Percentiles rank a stretch among this genome's conserved stretches.
Evolutionary conservation across 2,113 vertebrate genomes (phyloP).

Genomic region (Ailuropoda melanoleuca): DNA sequence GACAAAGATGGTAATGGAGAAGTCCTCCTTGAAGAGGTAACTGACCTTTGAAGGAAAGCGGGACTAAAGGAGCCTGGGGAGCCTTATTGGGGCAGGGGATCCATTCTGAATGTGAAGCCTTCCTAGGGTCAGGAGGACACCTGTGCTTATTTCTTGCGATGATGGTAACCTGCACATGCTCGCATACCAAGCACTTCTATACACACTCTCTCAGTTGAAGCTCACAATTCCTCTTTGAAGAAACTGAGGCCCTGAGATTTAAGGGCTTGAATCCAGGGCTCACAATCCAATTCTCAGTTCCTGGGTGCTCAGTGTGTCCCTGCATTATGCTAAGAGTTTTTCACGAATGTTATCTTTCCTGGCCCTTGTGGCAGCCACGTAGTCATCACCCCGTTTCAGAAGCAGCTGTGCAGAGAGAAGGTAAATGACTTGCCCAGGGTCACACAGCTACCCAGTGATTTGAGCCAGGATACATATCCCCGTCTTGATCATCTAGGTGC

Average conservation of each 20-base stretch:
- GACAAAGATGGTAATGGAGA: conserved; percentile 90
- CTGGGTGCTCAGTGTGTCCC: fast-evolving
- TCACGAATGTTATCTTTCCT: neutral
- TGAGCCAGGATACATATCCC: neutral
- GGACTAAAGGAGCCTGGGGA: neutral
- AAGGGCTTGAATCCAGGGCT: neutral
- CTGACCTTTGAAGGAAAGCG: neutral
- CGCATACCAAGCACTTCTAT: neutral
- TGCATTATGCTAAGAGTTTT: neutral
- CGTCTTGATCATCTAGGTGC: neutral
- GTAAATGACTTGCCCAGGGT: neutral
- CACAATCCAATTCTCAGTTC: neutral
- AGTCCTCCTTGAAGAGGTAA: conserved; percentile 93
- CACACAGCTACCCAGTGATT: neutral
- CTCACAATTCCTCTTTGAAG: neutral
- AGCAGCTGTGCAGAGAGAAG: neutral
- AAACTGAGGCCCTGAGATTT: neutral
- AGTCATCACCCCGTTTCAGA: neutral
- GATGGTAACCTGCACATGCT: neutral
- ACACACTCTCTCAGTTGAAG: neutral
- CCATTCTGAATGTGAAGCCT: neutral
- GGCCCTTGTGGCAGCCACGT: neutral
- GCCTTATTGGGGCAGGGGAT: fast-evolving
- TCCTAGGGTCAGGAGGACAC: neutral
- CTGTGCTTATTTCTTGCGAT: neutral